Percentiles rank a stretch among this genome's conserved stretches.
Evolutionary conservation across 2,888 invertebrate species (phyloP).

Genomic region (Caenorhabditis becei): DNA sequence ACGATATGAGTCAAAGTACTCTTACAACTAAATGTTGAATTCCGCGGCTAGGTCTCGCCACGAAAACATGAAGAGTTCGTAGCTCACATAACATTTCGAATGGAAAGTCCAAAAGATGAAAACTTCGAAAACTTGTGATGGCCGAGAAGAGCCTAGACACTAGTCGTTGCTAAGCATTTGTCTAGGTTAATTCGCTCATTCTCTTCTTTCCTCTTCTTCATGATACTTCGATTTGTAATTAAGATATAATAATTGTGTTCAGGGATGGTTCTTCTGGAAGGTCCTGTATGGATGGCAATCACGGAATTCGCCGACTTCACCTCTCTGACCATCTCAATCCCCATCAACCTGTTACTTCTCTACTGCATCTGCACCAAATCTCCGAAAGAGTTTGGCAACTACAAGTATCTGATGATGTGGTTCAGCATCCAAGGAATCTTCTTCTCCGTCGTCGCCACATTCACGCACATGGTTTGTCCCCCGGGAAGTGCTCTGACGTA

Average conservation of each 20-base stretch:
- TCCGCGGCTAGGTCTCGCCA: too few species aligned
- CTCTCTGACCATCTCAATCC: constrained; percentile 9
- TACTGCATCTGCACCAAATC: constrained; percentile 43
- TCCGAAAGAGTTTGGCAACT: constrained; percentile 22
- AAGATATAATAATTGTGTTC: too few species aligned
- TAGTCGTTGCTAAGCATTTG: too few species aligned
- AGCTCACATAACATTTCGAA: too few species aligned
- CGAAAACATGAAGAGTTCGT: too few species aligned
- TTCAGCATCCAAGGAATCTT: constrained; percentile 43
- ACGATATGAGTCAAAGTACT: too few species aligned
- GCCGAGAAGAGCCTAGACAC: too few species aligned
- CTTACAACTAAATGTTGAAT: neutral
- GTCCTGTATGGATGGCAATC: constrained; percentile 24
- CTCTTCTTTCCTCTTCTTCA: neutral
- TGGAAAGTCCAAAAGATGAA: too few species aligned
- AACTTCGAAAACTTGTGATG: too few species aligned
- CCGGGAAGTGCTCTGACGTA: neutral
- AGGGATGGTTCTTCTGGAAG: constrained; percentile 24
- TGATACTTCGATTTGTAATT: too few species aligned
- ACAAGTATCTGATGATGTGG: constrained; percentile 36
- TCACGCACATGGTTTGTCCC: constrained; percentile 38
- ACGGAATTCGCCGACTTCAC: neutral
- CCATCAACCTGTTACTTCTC: constrained; percentile 31
- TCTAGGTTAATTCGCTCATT: too few species aligned
- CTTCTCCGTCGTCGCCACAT: constrained; percentile 34